Conservation (phyloP, 2,113 vertebrate species). For the Tringa solitaria region DNA sequence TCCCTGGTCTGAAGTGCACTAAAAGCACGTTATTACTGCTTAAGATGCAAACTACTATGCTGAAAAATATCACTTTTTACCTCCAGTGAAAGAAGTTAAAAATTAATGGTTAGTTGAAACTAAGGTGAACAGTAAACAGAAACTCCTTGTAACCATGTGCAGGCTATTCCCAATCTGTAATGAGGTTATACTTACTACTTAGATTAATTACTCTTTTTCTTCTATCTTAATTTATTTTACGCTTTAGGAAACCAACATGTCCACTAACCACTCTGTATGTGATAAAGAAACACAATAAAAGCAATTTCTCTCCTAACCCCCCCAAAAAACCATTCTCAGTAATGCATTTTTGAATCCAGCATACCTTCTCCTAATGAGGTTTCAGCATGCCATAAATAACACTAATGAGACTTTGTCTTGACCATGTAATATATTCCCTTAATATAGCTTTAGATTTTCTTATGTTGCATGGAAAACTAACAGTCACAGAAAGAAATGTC, state of each 20-base stretch:
- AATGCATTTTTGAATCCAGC: slow-evolving; percentile 80
- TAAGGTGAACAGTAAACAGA: slow-evolving; percentile 67
- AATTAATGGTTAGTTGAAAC: slow-evolving; percentile 64
- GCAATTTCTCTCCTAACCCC: slow-evolving; percentile 68
- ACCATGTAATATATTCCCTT: slow-evolving; percentile 81
- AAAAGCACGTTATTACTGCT: slow-evolving; percentile 76
- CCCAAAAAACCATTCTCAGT: slow-evolving; percentile 63
- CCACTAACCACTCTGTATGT: slow-evolving; percentile 72
- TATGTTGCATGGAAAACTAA: slow-evolving; percentile 76
- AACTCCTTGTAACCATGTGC: slow-evolving; percentile 58
- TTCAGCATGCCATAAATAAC: slow-evolving; percentile 84
- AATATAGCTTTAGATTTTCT: slow-evolving; percentile 82
- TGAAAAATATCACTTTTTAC: slow-evolving; percentile 74
- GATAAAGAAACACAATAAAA: slow-evolving; percentile 83
- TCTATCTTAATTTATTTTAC: slow-evolving; percentile 77
- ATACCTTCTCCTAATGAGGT: slow-evolving; percentile 85
- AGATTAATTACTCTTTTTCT: slow-evolving; percentile 76
- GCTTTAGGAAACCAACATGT: slow-evolving; percentile 72
- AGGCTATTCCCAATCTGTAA: slow-evolving; percentile 53
- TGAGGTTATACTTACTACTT: slow-evolving; percentile 51
- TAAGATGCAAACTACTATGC: slow-evolving; percentile 76
- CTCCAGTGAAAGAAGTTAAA: slow-evolving; percentile 70
- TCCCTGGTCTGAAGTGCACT: slow-evolving; percentile 70
- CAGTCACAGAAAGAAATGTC: slow-evolving; percentile 73
- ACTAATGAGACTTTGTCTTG: slow-evolving; percentile 83